A percentile compares a stretch with the other conserved stretches of the same genome.
phyloP scores from a whole-genome alignment of 1,140 invertebrate genomes.

The Caerostris darwini region DNA sequence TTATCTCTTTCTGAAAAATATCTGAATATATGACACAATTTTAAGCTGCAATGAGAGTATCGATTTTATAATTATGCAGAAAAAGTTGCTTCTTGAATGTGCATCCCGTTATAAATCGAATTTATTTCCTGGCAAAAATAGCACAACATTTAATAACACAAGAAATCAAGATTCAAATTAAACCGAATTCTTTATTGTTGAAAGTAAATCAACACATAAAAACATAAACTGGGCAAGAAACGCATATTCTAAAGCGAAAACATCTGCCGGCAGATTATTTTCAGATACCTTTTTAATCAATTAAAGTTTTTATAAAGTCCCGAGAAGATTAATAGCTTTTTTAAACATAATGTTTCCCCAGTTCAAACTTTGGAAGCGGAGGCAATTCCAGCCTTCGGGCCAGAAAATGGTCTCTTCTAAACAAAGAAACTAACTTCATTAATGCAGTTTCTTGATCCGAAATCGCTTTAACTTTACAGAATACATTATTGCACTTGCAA shows the following conservation, averaged over 20 bases:
- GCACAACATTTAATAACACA: not conserved
- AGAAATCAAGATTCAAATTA: conserved; percentile 23
- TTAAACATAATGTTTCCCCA: conserved; percentile 25
- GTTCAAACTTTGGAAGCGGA: not conserved
- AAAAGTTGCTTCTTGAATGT: not conserved
- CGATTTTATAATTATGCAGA: conserved; percentile 10
- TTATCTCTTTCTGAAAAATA: too few species aligned
- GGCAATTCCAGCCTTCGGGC: conserved; percentile 2
- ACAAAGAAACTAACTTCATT: conserved; percentile 55
- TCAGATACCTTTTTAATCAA: conserved; percentile 48
- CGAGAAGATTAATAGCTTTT: conserved; percentile 39
- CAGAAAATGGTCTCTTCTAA: conserved; percentile 36
- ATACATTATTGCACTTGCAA: conserved; percentile 55
- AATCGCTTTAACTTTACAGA: conserved; percentile 56
- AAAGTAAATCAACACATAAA: conserved; percentile 23
- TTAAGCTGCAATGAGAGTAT: not conserved
- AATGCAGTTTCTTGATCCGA: conserved; percentile 55
- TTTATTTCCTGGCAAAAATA: not conserved
- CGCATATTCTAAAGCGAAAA: not conserved
- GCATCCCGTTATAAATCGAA: not conserved
- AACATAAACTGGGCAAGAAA: not conserved
- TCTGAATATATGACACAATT: not conserved
- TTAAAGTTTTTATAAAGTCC: conserved; percentile 40
- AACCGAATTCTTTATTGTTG: not conserved
- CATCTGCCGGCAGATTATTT: conserved; percentile 26